Percentiles rank a stretch among this genome's conserved stretches.
Conservation (phyloP, 2,888 invertebrate species). For the Corbicula japonica region DNA sequence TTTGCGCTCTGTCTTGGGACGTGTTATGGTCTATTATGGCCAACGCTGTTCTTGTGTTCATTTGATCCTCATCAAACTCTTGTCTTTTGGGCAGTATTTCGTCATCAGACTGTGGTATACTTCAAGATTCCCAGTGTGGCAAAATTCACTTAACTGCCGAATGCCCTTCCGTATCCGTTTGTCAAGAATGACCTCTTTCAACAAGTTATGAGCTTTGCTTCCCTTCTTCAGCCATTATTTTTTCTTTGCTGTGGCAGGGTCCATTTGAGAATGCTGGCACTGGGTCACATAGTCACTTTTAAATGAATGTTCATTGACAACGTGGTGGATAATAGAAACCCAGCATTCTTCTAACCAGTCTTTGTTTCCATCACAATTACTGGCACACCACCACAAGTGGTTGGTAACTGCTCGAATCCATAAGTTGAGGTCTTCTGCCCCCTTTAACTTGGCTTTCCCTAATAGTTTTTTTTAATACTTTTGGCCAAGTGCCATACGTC, state of each 20-base stretch:
- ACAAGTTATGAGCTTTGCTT: slow-evolving; percentile 41
- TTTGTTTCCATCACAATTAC: slow-evolving; percentile 39
- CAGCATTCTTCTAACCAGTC: slow-evolving; percentile 43
- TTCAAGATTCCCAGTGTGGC: slow-evolving; percentile 59
- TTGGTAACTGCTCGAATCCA: slow-evolving; percentile 39
- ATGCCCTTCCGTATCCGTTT: slow-evolving; percentile 53
- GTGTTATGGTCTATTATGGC: slow-evolving; percentile 53
- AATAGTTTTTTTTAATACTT: slow-evolving; percentile 35
- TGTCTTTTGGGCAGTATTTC: slow-evolving; percentile 59
- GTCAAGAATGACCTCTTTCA: slow-evolving; percentile 41
- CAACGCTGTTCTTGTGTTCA: slow-evolving; percentile 42
- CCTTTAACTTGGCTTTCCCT: slow-evolving; percentile 32
- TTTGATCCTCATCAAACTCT: slow-evolving; percentile 46
- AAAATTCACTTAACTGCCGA: slow-evolving; percentile 40
- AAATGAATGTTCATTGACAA: slow-evolving; percentile 32
- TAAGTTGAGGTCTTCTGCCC: slow-evolving; percentile 21
- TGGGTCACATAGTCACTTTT: slow-evolving; percentile 1
- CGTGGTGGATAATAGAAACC: slow-evolving; percentile 31
- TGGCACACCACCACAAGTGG: slow-evolving; percentile 45
- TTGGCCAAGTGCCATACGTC: slow-evolving; percentile 55
- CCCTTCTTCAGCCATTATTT: slow-evolving; percentile 47
- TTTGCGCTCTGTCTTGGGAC: slow-evolving; percentile 26
- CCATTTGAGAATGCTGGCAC: slow-evolving; percentile 35
- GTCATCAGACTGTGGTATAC: slow-evolving; percentile 52
- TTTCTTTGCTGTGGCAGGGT: slow-evolving; percentile 8